These are phyloP conservation scores for Archips crataeganus DNA, from an alignment of 2,888 invertebrate species.

Conservation along the genomic window DNA sequence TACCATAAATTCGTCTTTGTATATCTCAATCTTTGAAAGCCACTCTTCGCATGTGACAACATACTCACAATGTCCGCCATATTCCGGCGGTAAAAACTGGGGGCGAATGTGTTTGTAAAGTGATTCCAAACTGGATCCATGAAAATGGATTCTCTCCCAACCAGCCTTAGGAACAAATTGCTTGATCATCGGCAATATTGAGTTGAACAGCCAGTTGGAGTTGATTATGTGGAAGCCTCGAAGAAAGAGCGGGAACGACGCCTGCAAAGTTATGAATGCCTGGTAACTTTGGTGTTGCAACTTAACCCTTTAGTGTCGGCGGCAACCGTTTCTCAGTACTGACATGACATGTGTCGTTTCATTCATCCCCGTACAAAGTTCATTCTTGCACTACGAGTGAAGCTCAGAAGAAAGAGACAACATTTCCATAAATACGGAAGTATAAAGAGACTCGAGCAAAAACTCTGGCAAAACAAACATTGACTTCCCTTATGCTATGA, in stretches of 20 bases:
- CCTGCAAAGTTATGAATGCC: conserved; percentile 71
- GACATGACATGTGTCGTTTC: neutral
- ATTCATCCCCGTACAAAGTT: neutral
- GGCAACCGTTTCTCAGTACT: conserved; percentile 9
- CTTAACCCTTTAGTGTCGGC: conserved; percentile 37
- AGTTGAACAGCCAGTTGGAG: conserved; percentile 92
- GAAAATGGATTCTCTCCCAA: conserved; percentile 81
- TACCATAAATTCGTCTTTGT: conserved; percentile 82
- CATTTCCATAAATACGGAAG: neutral
- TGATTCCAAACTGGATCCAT: conserved; percentile 70
- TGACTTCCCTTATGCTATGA: conserved; percentile 18
- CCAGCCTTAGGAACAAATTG: conserved; percentile 89
- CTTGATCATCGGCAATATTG: conserved; percentile 91
- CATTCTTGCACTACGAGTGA: neutral
- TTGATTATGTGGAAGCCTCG: conserved; percentile 91
- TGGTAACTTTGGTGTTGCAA: conserved; percentile 39
- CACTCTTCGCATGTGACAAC: conserved; percentile 87
- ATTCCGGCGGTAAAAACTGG: conserved; percentile 69
- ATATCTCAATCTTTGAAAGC: conserved; percentile 83
- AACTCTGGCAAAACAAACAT: conserved; percentile 17
- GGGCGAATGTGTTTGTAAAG: conserved; percentile 73
- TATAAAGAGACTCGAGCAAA: neutral
- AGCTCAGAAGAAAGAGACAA: conserved; percentile 13
- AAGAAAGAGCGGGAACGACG: conserved; percentile 90
- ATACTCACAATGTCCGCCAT: conserved; percentile 80